phyloP scores from a whole-genome alignment of 2,888 invertebrate genomes.

The Drosophila infuscata region DNA sequence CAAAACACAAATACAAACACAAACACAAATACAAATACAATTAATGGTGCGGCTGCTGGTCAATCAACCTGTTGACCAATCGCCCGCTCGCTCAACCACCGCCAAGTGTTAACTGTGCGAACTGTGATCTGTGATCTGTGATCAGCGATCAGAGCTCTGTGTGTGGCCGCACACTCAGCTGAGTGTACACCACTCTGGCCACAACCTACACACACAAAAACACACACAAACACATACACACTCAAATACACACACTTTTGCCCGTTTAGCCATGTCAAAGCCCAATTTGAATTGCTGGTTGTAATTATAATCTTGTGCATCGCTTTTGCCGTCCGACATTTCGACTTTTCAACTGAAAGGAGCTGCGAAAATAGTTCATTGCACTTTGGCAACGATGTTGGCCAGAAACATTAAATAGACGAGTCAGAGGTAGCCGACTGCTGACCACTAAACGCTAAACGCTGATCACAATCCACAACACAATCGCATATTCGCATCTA shows the following conservation, averaged over 20 bases:
- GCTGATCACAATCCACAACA: slow-evolving; percentile 13
- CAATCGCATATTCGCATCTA: slow-evolving; percentile 21
- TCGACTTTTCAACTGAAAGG: slow-evolving; percentile 32
- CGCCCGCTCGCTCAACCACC: slow-evolving; percentile 1
- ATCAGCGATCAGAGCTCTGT: slow-evolving; percentile 3
- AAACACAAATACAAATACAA: slow-evolving; percentile 6
- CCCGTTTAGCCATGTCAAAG: slow-evolving; percentile 34
- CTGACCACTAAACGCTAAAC: slow-evolving; percentile 2
- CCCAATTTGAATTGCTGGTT: slow-evolving; percentile 21
- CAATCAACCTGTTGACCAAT: slow-evolving; percentile 52
- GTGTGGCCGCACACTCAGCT: slow-evolving; percentile 14
- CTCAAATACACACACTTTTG: background rate
- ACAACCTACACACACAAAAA: background rate
- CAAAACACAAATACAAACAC: slow-evolving; percentile 5
- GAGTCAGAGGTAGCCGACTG: slow-evolving; percentile 1
- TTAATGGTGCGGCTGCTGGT: slow-evolving; percentile 20
- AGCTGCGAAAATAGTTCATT: slow-evolving; percentile 29
- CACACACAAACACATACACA: background rate
- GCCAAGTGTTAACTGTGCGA: slow-evolving; percentile 32
- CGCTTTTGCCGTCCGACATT: slow-evolving; percentile 28
- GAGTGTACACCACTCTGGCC: background rate
- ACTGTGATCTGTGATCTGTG: slow-evolving; percentile 15
- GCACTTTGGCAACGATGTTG: slow-evolving; percentile 30
- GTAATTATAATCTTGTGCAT: slow-evolving; percentile 20
- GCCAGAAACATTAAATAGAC: background rate